Conservation (phyloP, 2,113 vertebrate species). For the Oxyruncus cristatus region DNA sequence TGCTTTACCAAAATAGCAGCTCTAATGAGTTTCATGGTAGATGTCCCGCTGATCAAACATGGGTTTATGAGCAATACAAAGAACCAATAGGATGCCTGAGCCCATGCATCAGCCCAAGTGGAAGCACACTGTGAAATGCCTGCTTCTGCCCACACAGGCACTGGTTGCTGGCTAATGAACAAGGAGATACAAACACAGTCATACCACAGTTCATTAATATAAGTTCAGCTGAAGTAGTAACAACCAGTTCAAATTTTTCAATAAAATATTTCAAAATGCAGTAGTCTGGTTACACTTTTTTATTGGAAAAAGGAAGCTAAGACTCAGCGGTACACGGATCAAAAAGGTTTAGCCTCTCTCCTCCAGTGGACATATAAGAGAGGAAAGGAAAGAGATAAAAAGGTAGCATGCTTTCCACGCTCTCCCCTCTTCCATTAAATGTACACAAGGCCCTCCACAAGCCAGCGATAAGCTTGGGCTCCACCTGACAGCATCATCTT, state of each 20-base stretch:
- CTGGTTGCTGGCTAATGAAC: not conserved
- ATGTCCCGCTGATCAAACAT: not conserved
- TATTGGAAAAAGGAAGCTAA: not conserved
- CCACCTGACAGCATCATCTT: conserved; percentile 12
- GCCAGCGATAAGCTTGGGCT: not conserved
- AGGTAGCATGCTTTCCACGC: not conserved
- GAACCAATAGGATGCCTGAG: not conserved
- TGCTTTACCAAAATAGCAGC: conserved; percentile 7
- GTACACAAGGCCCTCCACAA: not conserved
- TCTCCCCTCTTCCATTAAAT: not conserved
- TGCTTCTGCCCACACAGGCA: not conserved
- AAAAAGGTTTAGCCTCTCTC: not conserved
- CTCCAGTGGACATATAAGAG: not conserved
- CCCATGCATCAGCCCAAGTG: not conserved
- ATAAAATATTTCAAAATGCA: not conserved
- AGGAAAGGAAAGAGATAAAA: not conserved
- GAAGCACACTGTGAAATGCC: not conserved
- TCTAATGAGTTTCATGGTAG: conserved; percentile 39
- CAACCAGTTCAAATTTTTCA: not conserved
- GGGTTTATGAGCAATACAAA: conserved; percentile 25
- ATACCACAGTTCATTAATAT: not conserved
- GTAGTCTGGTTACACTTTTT: not conserved
- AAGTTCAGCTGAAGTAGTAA: not conserved
- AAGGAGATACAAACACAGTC: not conserved
- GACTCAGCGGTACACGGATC: not conserved